Conservation (phyloP, 2,888 invertebrate genomes). For the Myopa testacea region DNA sequence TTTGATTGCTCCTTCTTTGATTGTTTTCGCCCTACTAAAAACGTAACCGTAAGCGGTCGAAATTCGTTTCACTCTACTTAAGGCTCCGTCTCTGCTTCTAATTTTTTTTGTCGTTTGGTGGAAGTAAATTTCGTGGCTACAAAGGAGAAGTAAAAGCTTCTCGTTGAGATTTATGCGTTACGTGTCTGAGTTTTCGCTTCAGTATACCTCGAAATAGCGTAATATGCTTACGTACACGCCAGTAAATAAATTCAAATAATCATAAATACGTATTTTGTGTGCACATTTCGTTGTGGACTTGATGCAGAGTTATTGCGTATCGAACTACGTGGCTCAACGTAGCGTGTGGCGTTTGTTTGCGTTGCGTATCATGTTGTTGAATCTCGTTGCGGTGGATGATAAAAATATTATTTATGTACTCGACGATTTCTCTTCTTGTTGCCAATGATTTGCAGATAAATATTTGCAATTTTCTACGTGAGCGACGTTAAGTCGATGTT, state of each 20-base stretch:
- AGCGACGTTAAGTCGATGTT: background rate
- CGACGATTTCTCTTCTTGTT: background rate
- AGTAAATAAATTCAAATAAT: constrained; percentile 50
- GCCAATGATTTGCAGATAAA: constrained; percentile 19
- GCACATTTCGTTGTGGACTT: background rate
- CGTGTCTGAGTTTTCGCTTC: background rate
- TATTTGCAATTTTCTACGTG: constrained; percentile 17
- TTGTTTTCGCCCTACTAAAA: constrained; percentile 1
- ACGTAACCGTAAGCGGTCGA: background rate
- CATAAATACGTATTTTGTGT: constrained; percentile 45
- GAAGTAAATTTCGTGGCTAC: background rate
- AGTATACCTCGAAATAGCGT: constrained; percentile 1
- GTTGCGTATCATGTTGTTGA: constrained; percentile 7
- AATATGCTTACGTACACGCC: constrained; percentile 20
- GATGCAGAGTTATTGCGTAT: constrained; percentile 10
- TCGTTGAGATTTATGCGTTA: constrained; percentile 8
- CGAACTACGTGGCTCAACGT: background rate
- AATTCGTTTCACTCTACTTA: background rate
- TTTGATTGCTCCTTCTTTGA: constrained; percentile 21
- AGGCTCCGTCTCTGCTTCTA: background rate
- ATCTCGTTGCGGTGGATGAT: background rate
- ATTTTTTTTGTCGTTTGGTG: background rate
- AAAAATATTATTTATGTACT: constrained; percentile 33
- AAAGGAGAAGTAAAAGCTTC: background rate
- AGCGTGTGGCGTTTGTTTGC: background rate